Evolutionary conservation across 2,888 invertebrate species (phyloP).

Genomic region (Oxytorus armatus): DNA sequence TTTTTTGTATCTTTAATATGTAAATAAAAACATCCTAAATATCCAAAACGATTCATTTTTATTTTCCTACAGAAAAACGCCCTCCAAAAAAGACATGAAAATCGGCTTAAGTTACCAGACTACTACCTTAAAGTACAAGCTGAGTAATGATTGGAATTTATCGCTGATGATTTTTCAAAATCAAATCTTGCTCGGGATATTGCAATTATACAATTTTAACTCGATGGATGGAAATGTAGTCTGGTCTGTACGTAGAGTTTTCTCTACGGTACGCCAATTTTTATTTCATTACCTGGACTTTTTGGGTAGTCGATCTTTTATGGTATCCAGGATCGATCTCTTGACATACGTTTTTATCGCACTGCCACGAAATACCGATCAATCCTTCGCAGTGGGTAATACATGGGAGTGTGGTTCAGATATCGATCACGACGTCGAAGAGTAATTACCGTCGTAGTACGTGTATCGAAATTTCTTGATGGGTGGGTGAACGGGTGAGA

Average conservation of each 20-base stretch:
- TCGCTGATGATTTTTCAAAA: too few species aligned
- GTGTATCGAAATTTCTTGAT: conserved; percentile 46
- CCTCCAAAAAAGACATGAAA: too few species aligned
- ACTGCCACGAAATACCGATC: conserved; percentile 29
- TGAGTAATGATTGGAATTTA: too few species aligned
- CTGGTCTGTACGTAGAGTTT: neutral
- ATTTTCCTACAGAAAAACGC: too few species aligned
- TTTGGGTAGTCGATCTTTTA: conserved; percentile 1
- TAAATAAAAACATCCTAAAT: too few species aligned
- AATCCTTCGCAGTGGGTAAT: conserved; percentile 33
- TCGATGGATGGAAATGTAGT: too few species aligned
- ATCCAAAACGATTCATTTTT: too few species aligned
- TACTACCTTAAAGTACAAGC: too few species aligned
- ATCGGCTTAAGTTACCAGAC: too few species aligned
- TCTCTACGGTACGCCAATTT: neutral
- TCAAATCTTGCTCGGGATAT: too few species aligned
- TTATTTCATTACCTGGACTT: neutral
- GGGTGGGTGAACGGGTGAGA: neutral
- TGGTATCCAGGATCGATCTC: conserved; percentile 12
- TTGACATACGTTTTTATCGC: conserved; percentile 1
- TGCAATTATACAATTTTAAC: too few species aligned
- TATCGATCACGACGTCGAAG: conserved; percentile 44
- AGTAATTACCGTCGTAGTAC: conserved; percentile 53
- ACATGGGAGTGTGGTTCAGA: conserved; percentile 17
- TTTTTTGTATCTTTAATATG: too few species aligned